Conservation (phyloP, 2,113 vertebrate species). For the Urocolius indicus region DNA sequence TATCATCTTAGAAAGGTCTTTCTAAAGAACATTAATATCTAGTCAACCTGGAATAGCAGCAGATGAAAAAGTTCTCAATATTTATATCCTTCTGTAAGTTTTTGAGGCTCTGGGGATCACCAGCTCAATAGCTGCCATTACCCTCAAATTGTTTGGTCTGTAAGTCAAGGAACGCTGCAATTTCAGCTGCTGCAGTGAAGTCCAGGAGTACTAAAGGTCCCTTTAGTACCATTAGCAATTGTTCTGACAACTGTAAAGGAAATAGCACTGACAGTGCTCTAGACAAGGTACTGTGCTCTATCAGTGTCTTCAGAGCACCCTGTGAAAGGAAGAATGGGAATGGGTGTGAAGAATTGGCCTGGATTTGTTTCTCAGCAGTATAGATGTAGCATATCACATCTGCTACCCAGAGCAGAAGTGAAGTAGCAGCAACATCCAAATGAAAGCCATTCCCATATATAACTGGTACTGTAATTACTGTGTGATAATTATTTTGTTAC, state of each 20-base stretch:
- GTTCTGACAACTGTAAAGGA: background rate
- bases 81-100: background rate
- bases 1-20: background rate
- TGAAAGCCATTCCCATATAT: background rate
- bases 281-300: background rate
- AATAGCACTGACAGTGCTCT: background rate
- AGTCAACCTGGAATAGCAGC: background rate
- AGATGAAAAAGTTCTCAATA: background rate
- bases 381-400: background rate
- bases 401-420: background rate
- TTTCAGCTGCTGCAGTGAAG: background rate
- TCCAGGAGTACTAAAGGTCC: background rate
- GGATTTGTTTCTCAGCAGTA: background rate
- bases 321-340: background rate
- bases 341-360: background rate
- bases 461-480: background rate
- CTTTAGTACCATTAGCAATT: background rate
- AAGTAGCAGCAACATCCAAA: background rate
- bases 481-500: background rate
- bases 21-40: background rate
- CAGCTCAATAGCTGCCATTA: background rate
- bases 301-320: background rate
- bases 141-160: background rate
- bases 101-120: conserved; percentile 1
- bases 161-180: background rate